Evolutionary conservation across 92 coral and sea anemone species (phyloP), one percentile per base, ranked within the genome.

Genomic region (Parazoanthus atlanticus): DNA sequence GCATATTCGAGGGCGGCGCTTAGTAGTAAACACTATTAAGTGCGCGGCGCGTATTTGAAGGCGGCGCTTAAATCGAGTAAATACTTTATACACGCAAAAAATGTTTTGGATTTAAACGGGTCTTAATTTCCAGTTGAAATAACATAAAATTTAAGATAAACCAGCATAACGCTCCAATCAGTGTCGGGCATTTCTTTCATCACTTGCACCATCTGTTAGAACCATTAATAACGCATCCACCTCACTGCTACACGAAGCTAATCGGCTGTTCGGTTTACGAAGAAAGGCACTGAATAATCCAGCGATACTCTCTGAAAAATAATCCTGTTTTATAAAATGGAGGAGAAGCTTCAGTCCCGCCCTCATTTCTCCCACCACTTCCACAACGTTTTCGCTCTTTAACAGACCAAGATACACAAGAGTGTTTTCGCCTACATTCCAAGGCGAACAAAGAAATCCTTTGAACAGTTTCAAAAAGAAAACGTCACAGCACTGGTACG

Each of bases 391-490:
- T 90, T 95, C 98, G 47, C 93, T 93, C 74, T 95, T 95, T 52
- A 95, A 66, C 64, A 95, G 80, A 16, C 98, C 98, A 56, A 95
- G 89, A 47, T 93, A 84, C 26, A 92, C 88, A 19, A 95, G 90
- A 76, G 93, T 28, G 6, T 90, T 88, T 58, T 93, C 93, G 31
- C 96, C 90, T 3, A 86, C 80, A 15, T 41, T 80, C 93, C 91
- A 76, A 13, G 70, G 81, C 32, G 74, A 88, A 77, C 91, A 90
- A 19, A 29, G 56, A 29, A 91, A 77, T 19, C 40, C 34, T 32
- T 71, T 87, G 29, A 90, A 67, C 36, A 75, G 58, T 15, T 65
- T 30, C 25, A 73, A 75, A 56, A 92, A 88, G 46, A 95, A 76
- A 26, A 65, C 64, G 28, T 93, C 93, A 5, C 75, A 88, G 56